phyloP scores from a whole-genome alignment of 2,888 invertebrate species.

The Neoscelio sp. region DNA sequence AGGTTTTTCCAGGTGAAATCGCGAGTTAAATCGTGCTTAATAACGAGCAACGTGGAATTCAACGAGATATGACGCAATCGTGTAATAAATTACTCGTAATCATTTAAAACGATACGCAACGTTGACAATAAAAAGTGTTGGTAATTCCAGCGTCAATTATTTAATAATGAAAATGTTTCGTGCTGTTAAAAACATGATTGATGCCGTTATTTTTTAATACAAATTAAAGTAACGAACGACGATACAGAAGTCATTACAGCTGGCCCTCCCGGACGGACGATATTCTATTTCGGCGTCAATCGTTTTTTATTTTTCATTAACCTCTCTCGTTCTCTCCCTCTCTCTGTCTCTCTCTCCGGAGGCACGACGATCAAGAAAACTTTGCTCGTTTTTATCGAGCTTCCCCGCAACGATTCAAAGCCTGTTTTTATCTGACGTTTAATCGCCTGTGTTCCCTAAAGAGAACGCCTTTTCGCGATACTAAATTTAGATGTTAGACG shows the following conservation, averaged over 20 bases:
- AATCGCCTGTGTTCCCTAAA: constrained; percentile 52
- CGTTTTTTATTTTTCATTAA: constrained; percentile 55
- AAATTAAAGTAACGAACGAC: constrained; percentile 75
- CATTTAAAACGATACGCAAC: too few relatives aligned
- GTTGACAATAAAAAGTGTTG: too few relatives aligned
- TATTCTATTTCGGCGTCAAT: constrained; percentile 77
- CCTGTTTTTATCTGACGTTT: constrained; percentile 59
- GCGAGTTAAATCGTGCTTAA: too few relatives aligned
- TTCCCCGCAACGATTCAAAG: constrained; percentile 54
- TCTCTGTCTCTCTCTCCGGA: too few relatives aligned
- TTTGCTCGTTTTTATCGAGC: constrained; percentile 57
- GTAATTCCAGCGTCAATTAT: too few relatives aligned
- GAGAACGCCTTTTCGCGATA: constrained; percentile 54
- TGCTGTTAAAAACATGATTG: too few relatives aligned
- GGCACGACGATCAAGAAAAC: constrained; percentile 54
- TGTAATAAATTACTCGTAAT: too few relatives aligned
- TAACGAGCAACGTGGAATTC: too few relatives aligned
- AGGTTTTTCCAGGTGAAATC: too few relatives aligned
- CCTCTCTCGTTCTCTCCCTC: too few relatives aligned
- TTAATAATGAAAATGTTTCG: too few relatives aligned
- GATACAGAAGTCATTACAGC: constrained; percentile 68
- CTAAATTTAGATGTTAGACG: constrained; percentile 43
- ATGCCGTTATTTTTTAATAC: constrained; percentile 75
- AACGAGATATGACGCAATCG: too few relatives aligned
- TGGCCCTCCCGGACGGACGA: constrained; percentile 76